Conservation (phyloP, 2,888 invertebrate species). For the Scelioninae gen. 1 region DNA sequence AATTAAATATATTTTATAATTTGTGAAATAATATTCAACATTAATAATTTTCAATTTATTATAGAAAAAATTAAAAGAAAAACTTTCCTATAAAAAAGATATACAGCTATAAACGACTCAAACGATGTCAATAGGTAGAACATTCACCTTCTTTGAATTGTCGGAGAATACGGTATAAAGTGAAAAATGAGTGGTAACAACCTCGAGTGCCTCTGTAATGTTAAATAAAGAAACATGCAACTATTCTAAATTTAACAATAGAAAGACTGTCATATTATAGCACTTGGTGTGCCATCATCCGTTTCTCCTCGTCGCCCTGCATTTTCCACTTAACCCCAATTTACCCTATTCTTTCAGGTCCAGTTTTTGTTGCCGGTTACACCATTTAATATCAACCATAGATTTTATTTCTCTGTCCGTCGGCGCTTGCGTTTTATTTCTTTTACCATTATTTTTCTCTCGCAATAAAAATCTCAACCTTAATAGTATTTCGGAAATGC, state of each 20-base stretch:
- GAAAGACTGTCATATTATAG: slow-evolving; percentile 41
- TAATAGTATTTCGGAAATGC: too few relatives aligned
- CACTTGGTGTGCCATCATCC: slow-evolving; percentile 47
- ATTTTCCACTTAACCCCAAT: slow-evolving; percentile 48
- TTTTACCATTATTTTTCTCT: not conserved
- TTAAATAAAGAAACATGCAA: slow-evolving; percentile 58
- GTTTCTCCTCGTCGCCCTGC: slow-evolving; percentile 30
- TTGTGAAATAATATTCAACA: too few relatives aligned
- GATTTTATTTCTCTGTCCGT: slow-evolving; percentile 11
- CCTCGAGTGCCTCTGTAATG: slow-evolving; percentile 37
- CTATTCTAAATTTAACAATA: slow-evolving; percentile 52
- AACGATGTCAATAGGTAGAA: slow-evolving; percentile 26
- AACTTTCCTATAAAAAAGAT: not conserved
- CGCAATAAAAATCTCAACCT: not conserved
- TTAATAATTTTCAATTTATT: too few relatives aligned
- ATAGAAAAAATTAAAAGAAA: too few relatives aligned
- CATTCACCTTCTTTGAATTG: slow-evolving; percentile 28
- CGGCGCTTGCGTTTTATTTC: not conserved
- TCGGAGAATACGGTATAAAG: slow-evolving; percentile 13
- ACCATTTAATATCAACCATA: slow-evolving; percentile 34
- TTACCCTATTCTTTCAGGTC: slow-evolving; percentile 37
- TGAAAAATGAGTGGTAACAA: slow-evolving; percentile 40
- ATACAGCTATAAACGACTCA: not conserved
- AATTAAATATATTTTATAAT: slow-evolving; percentile 6
- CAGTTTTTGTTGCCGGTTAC: slow-evolving; percentile 34